Evolutionary conservation across 2,888 invertebrate species (phyloP), one percentile per base, ranked within the genome.

Genomic region (Penaeus monodon): DNA sequence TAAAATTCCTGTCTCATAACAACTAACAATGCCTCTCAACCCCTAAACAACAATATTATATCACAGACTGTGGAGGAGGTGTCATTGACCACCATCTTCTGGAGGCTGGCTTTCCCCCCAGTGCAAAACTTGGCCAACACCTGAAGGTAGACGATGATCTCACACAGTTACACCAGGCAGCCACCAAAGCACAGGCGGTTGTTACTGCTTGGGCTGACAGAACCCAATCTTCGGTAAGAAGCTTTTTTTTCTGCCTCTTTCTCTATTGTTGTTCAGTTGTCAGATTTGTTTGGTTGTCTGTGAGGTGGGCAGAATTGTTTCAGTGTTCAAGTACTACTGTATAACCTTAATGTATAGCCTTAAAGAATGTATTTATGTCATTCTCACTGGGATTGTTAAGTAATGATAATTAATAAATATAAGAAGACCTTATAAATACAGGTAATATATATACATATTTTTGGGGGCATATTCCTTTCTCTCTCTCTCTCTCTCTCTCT

Each of bases 31-130:
- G 3, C 57, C 3, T 57, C 57, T 57, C 57, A 57, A 57, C 3
- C 14, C 57, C 17, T 17, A 57, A 57, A 57, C 57, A 57, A 57
- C 57, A 57, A 57, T 44, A 4, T 33, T 3, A 33, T 38, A 38
- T 77, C 85, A 14, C 92, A 95, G 97, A 97, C 92, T 99, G 96
- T 93, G 99, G 99, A 8, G 95, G 98, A 33, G 94, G 98, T 0
- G 93, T 99, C 68, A 95, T 99, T 89, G 98, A 99, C 91, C 99
- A 99, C 92, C 95, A 96, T n/a, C 93, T 99, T 4, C 91, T 95
- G 33, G 94, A 94, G 91, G 94, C 94, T 89, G 96, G 96, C 63
- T 94, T 98, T 90, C 91, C 93, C 1, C 92, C 94, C 4, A 93
- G 94, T 90, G 92, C 92, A 49, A 92, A 92, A 89, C 88, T 93